Evolutionary conservation across 2,888 invertebrate genomes (phyloP).

Genomic region (Philereme vetulata): DNA sequence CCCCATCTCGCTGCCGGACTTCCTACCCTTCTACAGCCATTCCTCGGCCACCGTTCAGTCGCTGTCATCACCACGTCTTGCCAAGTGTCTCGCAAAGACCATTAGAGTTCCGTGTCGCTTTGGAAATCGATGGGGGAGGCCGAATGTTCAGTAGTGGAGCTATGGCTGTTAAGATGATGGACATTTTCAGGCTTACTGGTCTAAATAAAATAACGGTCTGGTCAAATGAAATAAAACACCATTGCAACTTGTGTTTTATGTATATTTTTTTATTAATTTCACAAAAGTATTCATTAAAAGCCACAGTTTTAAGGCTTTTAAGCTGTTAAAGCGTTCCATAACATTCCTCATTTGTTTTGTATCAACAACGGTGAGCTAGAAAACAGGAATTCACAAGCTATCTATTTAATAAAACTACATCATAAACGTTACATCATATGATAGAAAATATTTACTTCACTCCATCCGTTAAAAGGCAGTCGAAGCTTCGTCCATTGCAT

Average conservation of each 20-base stretch:
- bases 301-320: conserved; percentile 83
- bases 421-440: conserved; percentile 68
- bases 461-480: conserved; percentile 72
- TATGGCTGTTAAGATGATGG: neutral
- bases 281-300: conserved; percentile 82
- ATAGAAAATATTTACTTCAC: conserved; percentile 78
- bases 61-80: no score
- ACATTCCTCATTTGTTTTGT: conserved; percentile 43
- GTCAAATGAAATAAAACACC: conserved; percentile 27
- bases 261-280: conserved; percentile 82
- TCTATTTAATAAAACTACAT: conserved; percentile 66
- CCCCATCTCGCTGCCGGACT: no score
- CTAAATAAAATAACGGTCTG: neutral
- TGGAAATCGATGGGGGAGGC: no score
- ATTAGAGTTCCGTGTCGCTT: no score
- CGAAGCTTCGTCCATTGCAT: conserved; percentile 70
- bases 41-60: no score
- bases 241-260: conserved; percentile 52
- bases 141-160: no score
- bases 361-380: conserved; percentile 70
- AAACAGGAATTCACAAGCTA: conserved; percentile 75
- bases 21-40: no score
- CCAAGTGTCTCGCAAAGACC: no score
- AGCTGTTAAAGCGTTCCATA: conserved; percentile 74
- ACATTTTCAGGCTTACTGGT: no score